Percentiles rank a stretch among this genome's conserved stretches.
phyloP scores from a whole-genome alignment of 2,888 invertebrate species.

The Tenodera sinensis region DNA sequence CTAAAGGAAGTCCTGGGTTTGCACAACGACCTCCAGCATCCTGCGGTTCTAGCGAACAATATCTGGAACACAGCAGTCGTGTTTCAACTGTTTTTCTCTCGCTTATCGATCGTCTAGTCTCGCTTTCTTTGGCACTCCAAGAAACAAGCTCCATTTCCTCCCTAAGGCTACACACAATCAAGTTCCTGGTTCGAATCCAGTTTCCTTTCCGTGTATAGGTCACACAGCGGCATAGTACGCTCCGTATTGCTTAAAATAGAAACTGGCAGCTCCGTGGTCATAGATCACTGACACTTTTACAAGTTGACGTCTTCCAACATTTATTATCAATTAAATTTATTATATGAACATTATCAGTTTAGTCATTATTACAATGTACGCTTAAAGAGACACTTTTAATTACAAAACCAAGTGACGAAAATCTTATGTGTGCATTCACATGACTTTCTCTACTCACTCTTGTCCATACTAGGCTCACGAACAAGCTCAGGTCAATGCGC shows the following conservation, averaged over 20 bases:
- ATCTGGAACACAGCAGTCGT: neutral
- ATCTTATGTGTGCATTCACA: too few species aligned
- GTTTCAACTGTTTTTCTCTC: neutral
- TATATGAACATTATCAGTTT: too few species aligned
- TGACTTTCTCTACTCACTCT: too few species aligned
- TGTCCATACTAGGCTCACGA: too few species aligned
- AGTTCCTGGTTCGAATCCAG: neutral
- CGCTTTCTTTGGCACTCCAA: neutral
- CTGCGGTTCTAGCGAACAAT: neutral
- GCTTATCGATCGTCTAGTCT: neutral
- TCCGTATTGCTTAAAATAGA: neutral
- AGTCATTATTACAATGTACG: too few species aligned
- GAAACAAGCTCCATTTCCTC: neutral
- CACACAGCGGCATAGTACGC: neutral
- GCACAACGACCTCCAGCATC: neutral
- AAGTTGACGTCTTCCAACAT: too few species aligned
- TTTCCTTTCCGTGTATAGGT: neutral
- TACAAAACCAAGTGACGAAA: too few species aligned
- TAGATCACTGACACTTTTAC: too few species aligned
- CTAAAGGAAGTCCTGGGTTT: neutral
- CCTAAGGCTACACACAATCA: neutral
- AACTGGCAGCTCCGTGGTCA: neutral
- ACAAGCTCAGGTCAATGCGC: too few species aligned
- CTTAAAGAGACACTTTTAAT: too few species aligned
- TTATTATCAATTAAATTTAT: too few species aligned